Evolutionary conservation across 2,888 invertebrate genomes (phyloP).

Genomic region (Melanophora roralis): DNA sequence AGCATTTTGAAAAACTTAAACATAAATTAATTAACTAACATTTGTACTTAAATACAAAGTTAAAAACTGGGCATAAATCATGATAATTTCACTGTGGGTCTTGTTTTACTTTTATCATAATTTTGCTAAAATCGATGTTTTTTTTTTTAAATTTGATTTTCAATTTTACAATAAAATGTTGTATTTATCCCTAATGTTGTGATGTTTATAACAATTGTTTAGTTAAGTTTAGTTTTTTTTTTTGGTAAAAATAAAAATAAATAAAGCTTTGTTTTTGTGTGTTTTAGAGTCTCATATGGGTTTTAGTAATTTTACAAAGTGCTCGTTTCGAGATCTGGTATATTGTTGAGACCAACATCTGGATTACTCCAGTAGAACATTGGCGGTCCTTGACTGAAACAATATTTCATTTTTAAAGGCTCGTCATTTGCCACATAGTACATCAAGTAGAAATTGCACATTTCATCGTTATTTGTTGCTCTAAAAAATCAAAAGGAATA

Average conservation of each 20-base stretch:
- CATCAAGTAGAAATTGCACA: constrained; percentile 98
- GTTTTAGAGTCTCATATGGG: constrained; percentile 16
- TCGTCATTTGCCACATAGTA: constrained; percentile 89
- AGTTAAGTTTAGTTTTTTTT: too few species aligned
- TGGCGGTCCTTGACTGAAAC: constrained; percentile 91
- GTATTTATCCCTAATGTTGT: constrained; percentile 62
- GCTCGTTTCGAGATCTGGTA: constrained; percentile 86
- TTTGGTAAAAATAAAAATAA: constrained; percentile 59
- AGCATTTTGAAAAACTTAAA: too few species aligned
- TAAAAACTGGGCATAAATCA: too few species aligned
- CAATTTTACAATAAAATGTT: constrained; percentile 59
- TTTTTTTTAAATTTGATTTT: constrained; percentile 28
- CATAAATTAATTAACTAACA: too few species aligned
- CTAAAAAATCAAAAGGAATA: constrained; percentile 74
- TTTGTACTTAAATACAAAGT: too few species aligned
- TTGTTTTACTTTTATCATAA: constrained; percentile 12
- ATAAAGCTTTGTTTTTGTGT: constrained; percentile 54
- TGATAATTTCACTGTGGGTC: too few species aligned
- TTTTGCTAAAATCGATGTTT: constrained; percentile 23
- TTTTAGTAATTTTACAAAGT: constrained; percentile 70
- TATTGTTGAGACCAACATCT: constrained; percentile 82
- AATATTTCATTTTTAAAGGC: constrained; percentile 87
- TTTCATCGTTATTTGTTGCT: constrained; percentile 91
- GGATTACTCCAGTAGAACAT: constrained; percentile 87
- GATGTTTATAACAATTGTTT: constrained; percentile 56